Percentiles rank a stretch among this genome's conserved stretches.
These are phyloP conservation scores for Knipowitschia caucasica DNA, from an alignment of 2,797 vertebrate species.

Conservation along the genomic window DNA sequence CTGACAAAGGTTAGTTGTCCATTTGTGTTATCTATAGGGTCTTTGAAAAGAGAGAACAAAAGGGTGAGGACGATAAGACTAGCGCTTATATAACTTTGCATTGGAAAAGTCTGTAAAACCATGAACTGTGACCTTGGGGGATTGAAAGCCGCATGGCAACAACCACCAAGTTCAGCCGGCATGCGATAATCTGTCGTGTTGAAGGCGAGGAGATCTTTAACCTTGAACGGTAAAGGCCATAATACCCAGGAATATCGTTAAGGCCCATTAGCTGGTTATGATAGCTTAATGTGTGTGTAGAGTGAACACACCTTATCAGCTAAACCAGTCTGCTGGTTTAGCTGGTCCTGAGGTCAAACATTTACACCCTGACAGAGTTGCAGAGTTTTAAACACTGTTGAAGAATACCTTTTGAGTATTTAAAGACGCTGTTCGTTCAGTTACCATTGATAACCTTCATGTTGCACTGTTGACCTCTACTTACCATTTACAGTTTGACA, in stretches of 20 bases:
- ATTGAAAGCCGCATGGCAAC: background rate
- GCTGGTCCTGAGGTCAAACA: background rate
- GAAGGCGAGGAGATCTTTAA: background rate
- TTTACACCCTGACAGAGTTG: background rate
- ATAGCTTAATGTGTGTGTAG: background rate
- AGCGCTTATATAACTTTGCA: background rate
- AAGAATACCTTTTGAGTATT: background rate
- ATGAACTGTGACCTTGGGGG: constrained; percentile 19
- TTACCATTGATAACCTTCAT: background rate
- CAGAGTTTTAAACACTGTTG: background rate
- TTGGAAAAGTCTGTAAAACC: constrained; percentile 9
- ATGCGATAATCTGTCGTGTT: constrained; percentile 2
- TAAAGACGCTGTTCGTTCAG: background rate
- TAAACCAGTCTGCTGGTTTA: too few species aligned
- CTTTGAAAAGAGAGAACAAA: constrained; percentile 3
- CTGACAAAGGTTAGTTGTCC: constrained; percentile 7
- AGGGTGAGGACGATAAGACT: background rate
- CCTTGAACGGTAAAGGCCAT: background rate
- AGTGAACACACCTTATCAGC: background rate
- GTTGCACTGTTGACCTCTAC: background rate
- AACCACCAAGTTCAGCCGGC: background rate
- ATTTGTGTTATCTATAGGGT: background rate
- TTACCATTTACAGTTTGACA: background rate
- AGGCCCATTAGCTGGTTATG: background rate
- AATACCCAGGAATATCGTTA: background rate